Evolutionary conservation across 2,797 vertebrate genomes (phyloP).

Genomic region (Cyclura pinguis): DNA sequence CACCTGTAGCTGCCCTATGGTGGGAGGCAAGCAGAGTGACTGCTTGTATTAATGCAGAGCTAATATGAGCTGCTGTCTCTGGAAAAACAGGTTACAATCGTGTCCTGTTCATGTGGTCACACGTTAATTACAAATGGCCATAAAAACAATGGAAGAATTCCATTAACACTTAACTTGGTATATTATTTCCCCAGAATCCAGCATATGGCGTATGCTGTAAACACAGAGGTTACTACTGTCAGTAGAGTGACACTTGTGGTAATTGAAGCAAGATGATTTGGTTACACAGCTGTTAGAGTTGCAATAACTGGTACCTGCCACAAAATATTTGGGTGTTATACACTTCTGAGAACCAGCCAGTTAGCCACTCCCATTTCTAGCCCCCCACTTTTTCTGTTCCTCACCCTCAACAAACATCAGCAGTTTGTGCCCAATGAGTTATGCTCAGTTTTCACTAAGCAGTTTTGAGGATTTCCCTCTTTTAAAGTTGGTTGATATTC

Average conservation of each 20-base stretch:
- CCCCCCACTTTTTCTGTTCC: neutral
- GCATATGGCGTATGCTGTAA: neutral
- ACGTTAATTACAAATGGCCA: neutral
- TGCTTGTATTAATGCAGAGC: neutral
- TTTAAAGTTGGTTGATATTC: neutral
- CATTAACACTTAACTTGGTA: neutral
- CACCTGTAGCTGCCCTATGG: neutral
- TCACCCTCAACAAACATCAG: neutral
- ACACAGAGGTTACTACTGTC: neutral
- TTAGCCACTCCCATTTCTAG: neutral
- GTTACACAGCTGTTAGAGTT: neutral
- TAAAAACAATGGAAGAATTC: neutral
- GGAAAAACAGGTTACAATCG: neutral
- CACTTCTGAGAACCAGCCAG: neutral
- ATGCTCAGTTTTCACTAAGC: neutral
- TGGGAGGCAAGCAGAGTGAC: neutral
- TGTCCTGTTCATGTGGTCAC: neutral
- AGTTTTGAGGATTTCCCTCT: neutral
- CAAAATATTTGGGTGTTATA: neutral
- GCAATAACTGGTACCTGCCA: neutral
- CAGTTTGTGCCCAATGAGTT: neutral
- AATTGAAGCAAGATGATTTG: neutral
- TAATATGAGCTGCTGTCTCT: neutral
- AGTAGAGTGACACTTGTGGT: neutral
- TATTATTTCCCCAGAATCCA: neutral